Evolutionary conservation across 1,140 invertebrate genomes (phyloP).

Genomic region (Calosoma granatense): DNA sequence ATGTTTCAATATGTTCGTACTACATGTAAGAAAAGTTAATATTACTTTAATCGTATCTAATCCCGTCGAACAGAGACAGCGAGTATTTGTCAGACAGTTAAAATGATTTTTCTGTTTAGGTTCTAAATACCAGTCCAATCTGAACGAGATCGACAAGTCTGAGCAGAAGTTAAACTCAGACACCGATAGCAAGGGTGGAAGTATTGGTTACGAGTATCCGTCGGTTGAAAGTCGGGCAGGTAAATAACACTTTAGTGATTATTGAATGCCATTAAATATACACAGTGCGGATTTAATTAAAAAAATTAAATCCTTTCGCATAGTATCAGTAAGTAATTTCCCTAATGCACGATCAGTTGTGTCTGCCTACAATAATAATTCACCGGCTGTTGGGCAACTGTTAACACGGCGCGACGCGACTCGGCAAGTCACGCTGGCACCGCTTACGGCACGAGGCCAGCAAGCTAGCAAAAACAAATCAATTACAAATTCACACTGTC

Average conservation of each 20-base stretch:
- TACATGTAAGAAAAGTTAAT: too few relatives aligned
- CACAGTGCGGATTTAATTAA: too few relatives aligned
- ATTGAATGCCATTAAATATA: too few relatives aligned
- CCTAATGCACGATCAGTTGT: conserved; percentile 4
- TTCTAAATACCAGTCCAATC: conserved; percentile 53
- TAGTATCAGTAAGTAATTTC: conserved; percentile 5
- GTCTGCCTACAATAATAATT: neutral
- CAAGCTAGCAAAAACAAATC: conserved; percentile 1
- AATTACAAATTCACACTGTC: conserved; percentile 7
- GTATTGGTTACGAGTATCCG: conserved; percentile 27
- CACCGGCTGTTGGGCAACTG: conserved; percentile 2
- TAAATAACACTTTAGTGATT: too few relatives aligned
- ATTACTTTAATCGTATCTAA: too few relatives aligned
- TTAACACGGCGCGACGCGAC: too few relatives aligned
- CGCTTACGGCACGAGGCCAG: too few relatives aligned
- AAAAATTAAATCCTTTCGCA: too few relatives aligned
- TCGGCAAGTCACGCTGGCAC: neutral
- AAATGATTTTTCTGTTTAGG: conserved; percentile 40
- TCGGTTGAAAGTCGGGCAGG: conserved; percentile 23
- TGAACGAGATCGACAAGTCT: conserved; percentile 60
- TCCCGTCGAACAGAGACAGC: too few relatives aligned
- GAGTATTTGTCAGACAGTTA: too few relatives aligned
- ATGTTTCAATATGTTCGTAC: too few relatives aligned
- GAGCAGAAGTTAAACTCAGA: conserved; percentile 52
- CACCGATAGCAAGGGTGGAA: conserved; percentile 32